phyloP scores from a whole-genome alignment of 2,888 invertebrate genomes.

The Melipona bicolor region DNA sequence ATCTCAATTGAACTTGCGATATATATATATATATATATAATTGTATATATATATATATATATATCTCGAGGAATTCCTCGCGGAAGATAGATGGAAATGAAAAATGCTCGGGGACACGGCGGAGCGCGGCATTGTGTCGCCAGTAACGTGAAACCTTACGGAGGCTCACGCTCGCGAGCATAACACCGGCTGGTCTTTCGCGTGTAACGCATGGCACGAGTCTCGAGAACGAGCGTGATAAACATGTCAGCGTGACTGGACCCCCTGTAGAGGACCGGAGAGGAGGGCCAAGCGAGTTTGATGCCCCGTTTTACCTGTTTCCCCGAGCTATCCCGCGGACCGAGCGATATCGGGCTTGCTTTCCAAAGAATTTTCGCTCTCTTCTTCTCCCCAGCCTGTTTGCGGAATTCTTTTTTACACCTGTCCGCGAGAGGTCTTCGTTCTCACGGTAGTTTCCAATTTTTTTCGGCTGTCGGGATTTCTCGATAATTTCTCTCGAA shows the following conservation, averaged over 20 bases:
- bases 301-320: slow-evolving; percentile 77
- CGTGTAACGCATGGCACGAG: slow-evolving; percentile 78
- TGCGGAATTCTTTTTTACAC: slow-evolving; percentile 41
- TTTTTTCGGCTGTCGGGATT: no score
- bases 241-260: slow-evolving; percentile 82
- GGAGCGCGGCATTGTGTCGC: slow-evolving; percentile 67
- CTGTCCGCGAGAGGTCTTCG: slow-evolving; percentile 23
- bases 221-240: slow-evolving; percentile 81
- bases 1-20: neutral
- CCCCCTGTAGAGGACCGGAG: slow-evolving; percentile 80
- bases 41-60: neutral
- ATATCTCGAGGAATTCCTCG: slow-evolving; percentile 23
- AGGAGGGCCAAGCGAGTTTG: slow-evolving; percentile 78
- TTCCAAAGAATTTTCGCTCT: slow-evolving; percentile 48
- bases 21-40: neutral
- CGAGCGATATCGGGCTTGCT: slow-evolving; percentile 51
- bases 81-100: slow-evolving; percentile 49
- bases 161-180: slow-evolving; percentile 53
- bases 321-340: slow-evolving; percentile 46
- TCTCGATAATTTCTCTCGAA: no score
- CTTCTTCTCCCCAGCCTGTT: neutral
- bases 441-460: slow-evolving; percentile 27
- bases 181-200: slow-evolving; percentile 68
- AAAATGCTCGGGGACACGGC: slow-evolving; percentile 67
- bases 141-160: slow-evolving; percentile 75